These are phyloP conservation scores for Tribolium castaneum DNA, from an alignment of 1,140 invertebrate genomes.

Conservation along the genomic window DNA sequence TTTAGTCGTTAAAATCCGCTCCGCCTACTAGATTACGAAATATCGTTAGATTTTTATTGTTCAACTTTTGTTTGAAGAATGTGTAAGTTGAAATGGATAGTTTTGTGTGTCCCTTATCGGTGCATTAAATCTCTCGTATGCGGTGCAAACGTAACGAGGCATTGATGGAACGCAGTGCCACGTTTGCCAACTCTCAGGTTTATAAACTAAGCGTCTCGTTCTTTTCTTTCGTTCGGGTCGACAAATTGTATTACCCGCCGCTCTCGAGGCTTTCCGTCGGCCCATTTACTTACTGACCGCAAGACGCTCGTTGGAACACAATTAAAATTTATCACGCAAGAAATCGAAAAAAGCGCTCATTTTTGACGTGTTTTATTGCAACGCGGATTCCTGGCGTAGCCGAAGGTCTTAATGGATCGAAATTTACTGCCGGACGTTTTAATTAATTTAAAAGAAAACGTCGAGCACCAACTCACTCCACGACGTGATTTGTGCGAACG, in stretches of 20 bases:
- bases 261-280: not conserved
- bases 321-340: conserved; percentile 42
- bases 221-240: conserved; percentile 7
- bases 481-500: not conserved
- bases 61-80: no score
- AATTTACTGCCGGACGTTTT: conserved; percentile 6
- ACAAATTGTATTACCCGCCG: conserved; percentile 35
- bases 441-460: conserved; percentile 19
- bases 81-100: no score
- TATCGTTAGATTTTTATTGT: no score
- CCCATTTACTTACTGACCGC: conserved; percentile 42
- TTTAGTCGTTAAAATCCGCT: no score
- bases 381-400: not conserved
- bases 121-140: conserved; percentile 52
- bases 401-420: conserved; percentile 1
- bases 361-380: conserved; percentile 18
- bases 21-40: no score
- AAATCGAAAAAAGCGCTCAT: conserved; percentile 5
- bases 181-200: conserved; percentile 43
- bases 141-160: conserved; percentile 52
- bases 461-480: not conserved
- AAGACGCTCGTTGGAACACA: conserved; percentile 28
- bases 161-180: conserved; percentile 47
- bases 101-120: not conserved
- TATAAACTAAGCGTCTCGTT: conserved; percentile 4